Conservation (phyloP, 1,140 invertebrate genomes). For the Drosophila aff. region DNA sequence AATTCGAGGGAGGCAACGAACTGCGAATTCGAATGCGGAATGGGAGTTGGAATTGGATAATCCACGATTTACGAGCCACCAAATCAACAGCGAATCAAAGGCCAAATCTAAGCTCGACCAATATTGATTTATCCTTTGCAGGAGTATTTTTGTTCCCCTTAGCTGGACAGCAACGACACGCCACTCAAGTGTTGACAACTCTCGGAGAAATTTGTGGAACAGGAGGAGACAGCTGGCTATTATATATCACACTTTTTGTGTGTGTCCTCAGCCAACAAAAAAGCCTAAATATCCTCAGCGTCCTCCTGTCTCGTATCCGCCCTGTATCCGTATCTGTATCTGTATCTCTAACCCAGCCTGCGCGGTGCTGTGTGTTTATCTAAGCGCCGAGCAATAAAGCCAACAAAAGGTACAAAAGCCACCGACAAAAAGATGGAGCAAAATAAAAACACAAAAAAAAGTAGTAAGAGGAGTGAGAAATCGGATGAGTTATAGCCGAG, state of each 20-base stretch:
- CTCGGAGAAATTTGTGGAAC: slow-evolving; percentile 16
- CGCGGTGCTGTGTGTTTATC: slow-evolving; percentile 35
- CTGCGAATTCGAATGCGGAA: background rate
- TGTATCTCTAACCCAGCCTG: slow-evolving; percentile 17
- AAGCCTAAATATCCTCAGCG: slow-evolving; percentile 13
- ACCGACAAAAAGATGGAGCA: slow-evolving; percentile 19
- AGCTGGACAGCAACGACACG: slow-evolving; percentile 25
- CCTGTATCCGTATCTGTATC: slow-evolving; percentile 12
- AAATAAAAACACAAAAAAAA: slow-evolving; percentile 14
- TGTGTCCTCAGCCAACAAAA: slow-evolving; percentile 36
- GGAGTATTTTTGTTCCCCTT: slow-evolving; percentile 7
- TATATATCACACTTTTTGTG: slow-evolving; percentile 55
- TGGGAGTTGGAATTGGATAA: slow-evolving; percentile 26
- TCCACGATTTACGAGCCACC: slow-evolving; percentile 31
- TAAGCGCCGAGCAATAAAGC: slow-evolving; percentile 48
- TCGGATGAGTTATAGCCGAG: slow-evolving; percentile 43
- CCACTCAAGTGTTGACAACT: slow-evolving; percentile 57
- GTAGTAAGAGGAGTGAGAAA: background rate
- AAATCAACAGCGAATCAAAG: slow-evolving; percentile 45
- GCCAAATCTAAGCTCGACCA: slow-evolving; percentile 28
- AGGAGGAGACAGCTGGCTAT: slow-evolving; percentile 44
- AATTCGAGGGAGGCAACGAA: slow-evolving; percentile 4
- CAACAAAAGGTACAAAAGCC: slow-evolving; percentile 56
- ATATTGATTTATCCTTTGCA: slow-evolving; percentile 57
- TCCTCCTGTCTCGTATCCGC: slow-evolving; percentile 27